phyloP scores from a whole-genome alignment of 2,888 invertebrate genomes.

The Baronia brevicornis region DNA sequence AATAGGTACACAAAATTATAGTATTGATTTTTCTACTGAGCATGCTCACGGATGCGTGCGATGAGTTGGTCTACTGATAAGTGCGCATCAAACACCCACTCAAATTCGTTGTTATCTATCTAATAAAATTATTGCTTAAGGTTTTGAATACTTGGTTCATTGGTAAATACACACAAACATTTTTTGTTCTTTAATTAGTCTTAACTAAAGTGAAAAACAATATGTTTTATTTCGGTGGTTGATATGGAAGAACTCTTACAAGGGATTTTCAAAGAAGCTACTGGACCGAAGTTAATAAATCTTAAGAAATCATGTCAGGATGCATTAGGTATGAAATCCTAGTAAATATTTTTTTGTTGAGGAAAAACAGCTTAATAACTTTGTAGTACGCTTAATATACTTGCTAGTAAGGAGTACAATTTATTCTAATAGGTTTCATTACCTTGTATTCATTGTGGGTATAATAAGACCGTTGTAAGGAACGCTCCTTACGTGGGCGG shows the following conservation, averaged over 20 bases:
- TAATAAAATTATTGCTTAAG: background rate
- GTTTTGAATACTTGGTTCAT: background rate
- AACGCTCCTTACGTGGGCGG: too few species aligned
- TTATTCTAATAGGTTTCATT: too few species aligned
- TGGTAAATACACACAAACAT: background rate
- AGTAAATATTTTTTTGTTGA: slow-evolving; percentile 2
- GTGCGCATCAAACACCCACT: slow-evolving; percentile 44
- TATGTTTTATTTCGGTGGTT: slow-evolving; percentile 25
- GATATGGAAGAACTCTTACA: slow-evolving; percentile 91
- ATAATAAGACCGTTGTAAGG: too few species aligned
- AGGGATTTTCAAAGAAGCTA: slow-evolving; percentile 89
- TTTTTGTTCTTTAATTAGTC: slow-evolving; percentile 1
- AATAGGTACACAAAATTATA: slow-evolving; percentile 25
- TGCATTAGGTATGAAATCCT: slow-evolving; percentile 81
- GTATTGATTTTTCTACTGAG: slow-evolving; percentile 66
- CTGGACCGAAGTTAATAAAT: slow-evolving; percentile 83
- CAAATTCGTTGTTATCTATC: slow-evolving; percentile 24
- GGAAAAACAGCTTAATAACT: background rate
- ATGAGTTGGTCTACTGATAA: slow-evolving; percentile 45
- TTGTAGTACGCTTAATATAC: too few species aligned
- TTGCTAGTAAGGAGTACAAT: too few species aligned
- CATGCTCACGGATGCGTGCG: slow-evolving; percentile 46
- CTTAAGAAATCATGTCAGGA: slow-evolving; percentile 90
- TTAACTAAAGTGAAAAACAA: slow-evolving; percentile 12
- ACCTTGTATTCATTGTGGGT: too few species aligned